These are phyloP conservation scores for Andricus quercusramuli DNA, from an alignment of 2,888 invertebrate genomes.

Conservation along the genomic window DNA sequence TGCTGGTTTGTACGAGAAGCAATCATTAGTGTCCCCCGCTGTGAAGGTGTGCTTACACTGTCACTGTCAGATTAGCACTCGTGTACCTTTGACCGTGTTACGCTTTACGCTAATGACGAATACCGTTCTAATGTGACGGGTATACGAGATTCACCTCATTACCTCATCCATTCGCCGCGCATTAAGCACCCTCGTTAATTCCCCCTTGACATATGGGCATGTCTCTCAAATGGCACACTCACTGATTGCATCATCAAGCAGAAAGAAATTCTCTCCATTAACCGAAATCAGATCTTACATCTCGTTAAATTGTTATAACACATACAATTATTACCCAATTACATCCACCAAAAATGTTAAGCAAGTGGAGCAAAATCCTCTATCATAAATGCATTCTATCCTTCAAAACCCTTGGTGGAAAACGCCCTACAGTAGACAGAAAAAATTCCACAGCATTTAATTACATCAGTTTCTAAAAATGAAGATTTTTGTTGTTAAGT, in stretches of 20 bases:
- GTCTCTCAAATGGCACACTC: neutral
- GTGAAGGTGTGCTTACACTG: slow-evolving; percentile 11
- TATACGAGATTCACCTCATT: slow-evolving; percentile 59
- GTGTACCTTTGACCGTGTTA: slow-evolving; percentile 51
- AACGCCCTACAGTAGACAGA: no score
- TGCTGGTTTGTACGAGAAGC: neutral
- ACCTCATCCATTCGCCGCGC: slow-evolving; percentile 32
- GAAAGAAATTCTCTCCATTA: neutral
- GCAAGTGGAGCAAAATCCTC: no score
- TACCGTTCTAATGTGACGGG: slow-evolving; percentile 57
- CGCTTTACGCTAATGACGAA: slow-evolving; percentile 57
- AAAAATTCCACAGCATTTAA: no score
- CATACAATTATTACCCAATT: neutral
- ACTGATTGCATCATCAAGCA: neutral
- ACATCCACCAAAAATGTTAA: neutral
- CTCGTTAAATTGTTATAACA: slow-evolving; percentile 4
- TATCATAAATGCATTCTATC: no score
- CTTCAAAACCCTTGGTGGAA: no score
- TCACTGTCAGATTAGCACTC: slow-evolving; percentile 26
- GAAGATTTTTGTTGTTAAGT: no score
- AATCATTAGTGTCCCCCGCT: slow-evolving; percentile 16
- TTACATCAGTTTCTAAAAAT: no score
- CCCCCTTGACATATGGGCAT: neutral
- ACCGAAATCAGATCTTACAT: slow-evolving; percentile 1
- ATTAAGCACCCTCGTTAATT: slow-evolving; percentile 23